Conservation (phyloP, 2,888 invertebrate genomes). For the Xylota segnis region DNA sequence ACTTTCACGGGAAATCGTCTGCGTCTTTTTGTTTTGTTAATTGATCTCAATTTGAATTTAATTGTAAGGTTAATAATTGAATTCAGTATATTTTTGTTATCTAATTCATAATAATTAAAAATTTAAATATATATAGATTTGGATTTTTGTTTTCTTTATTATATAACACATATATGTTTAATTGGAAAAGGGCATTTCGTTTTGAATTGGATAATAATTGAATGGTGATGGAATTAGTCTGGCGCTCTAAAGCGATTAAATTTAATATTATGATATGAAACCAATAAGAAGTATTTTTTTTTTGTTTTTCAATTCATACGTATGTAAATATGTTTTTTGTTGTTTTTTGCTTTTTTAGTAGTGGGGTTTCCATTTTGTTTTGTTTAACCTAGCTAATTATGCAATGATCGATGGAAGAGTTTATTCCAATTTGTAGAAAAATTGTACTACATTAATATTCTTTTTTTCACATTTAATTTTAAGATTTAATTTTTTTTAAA, state of each 20-base stretch:
- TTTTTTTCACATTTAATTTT: constrained; percentile 25
- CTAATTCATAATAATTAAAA: constrained; percentile 66
- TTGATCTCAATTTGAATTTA: constrained; percentile 73
- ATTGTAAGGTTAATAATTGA: constrained; percentile 69
- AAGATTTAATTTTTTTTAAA: constrained; percentile 26
- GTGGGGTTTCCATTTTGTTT: constrained; percentile 35
- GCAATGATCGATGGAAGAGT: constrained; percentile 76
- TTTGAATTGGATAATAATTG: constrained; percentile 46
- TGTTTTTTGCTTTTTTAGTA: constrained; percentile 30
- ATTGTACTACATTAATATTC: constrained; percentile 75
- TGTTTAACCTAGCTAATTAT: constrained; percentile 75
- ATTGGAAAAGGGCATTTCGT: constrained; percentile 54
- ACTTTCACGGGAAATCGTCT: constrained; percentile 26
- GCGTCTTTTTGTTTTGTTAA: constrained; percentile 40
- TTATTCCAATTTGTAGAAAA: constrained; percentile 77
- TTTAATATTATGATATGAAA: constrained; percentile 71
- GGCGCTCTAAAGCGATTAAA: constrained; percentile 58
- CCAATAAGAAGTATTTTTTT: constrained; percentile 72
- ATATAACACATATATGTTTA: constrained; percentile 59
- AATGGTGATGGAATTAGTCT: constrained; percentile 66
- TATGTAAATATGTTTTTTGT: constrained; percentile 66
- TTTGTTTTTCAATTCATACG: constrained; percentile 49
- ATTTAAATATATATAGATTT: constrained; percentile 39
- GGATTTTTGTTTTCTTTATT: constrained; percentile 27
- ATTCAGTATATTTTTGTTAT: constrained; percentile 75